Conservation (phyloP, 2,797 vertebrate genomes). For the Chrosomus eos region DNA sequence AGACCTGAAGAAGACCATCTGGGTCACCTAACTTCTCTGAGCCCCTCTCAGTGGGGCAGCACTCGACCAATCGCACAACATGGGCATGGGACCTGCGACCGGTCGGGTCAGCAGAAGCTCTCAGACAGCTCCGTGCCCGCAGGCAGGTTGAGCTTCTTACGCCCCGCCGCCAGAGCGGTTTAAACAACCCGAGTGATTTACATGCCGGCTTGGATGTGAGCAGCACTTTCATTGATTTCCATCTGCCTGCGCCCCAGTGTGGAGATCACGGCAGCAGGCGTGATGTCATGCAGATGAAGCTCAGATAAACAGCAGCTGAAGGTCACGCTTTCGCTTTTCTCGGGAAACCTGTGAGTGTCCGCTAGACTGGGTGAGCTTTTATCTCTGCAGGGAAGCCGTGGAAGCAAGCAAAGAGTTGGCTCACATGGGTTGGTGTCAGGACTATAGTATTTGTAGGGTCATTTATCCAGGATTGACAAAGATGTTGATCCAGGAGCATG, state of each 20-base stretch:
- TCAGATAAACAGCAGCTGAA: slow-evolving; percentile 42
- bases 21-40: slow-evolving; percentile 65
- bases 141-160: slow-evolving; percentile 68
- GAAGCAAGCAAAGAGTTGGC: slow-evolving; percentile 74
- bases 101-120: slow-evolving; percentile 68
- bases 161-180: slow-evolving; percentile 49
- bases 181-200: slow-evolving; percentile 49
- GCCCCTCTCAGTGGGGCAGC: slow-evolving; percentile 54
- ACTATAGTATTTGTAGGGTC: neutral
- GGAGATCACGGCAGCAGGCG: slow-evolving; percentile 30
- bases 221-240: slow-evolving; percentile 69
- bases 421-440: slow-evolving; percentile 64
- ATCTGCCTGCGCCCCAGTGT: slow-evolving; percentile 42
- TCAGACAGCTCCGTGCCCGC: slow-evolving; percentile 60
- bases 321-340: slow-evolving; percentile 20
- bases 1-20: slow-evolving; percentile 60
- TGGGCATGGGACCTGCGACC: slow-evolving; percentile 62
- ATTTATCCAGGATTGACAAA: neutral
- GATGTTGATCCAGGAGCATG: too few relatives aligned
- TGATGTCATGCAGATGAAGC: slow-evolving; percentile 65
- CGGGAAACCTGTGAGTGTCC: slow-evolving; percentile 26
- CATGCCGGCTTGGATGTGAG: slow-evolving; percentile 60
- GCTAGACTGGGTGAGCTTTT: slow-evolving; percentile 34
- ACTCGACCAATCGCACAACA: slow-evolving; percentile 63
- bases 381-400: slow-evolving; percentile 7